Base-by-base conservation (phyloP, 2,797 vertebrate species). In the Gobionotothen gibberifrons region DNA sequence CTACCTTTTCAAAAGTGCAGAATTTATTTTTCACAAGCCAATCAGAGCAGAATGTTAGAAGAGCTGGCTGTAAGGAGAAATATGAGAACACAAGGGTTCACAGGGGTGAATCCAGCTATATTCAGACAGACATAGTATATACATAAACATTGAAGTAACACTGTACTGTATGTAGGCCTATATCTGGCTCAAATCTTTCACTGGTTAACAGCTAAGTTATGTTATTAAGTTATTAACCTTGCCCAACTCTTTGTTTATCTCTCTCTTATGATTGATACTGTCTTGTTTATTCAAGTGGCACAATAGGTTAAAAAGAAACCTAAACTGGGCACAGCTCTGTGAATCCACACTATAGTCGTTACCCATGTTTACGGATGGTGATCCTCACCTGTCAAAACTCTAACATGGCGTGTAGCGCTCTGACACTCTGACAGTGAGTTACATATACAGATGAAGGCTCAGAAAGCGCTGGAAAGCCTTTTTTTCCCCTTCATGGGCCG, bases 391-490 rank as follows among this genome's bases (percentile, higher is more conserved):
- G 79, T 56, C 72, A 80, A 61, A 22, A 22, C 39, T 39, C 48
- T 49, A 66, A 74, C 72, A 48, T 59, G 68, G 57, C 13, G 43
- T 69, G 78, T 66, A 32, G 36, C 17, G 3, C 63, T 76, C 64
- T 84, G 76, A 87, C 79, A 84, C 60, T 48, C 80, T 85, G 85
- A 87, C 82, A 87, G 78, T 69, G 56, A 84, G 84, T 69, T 69
- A 65, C 86, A 71, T 61, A 63, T 61, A 48, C 64, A 81, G 75
- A 82, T 76, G 78, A 86, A 70, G 74, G 62, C 69, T 74, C 19
- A 48, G 48, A 56, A 87, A 76, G 70, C 0, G 12, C 48, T 57
- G 36, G 14, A 58, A 21, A 74, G 43, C 40, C 42, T 63, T 81
- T 56, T 59, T 55, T 53, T 53, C 6, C 29, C 12, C 54, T 66